Conservation (phyloP, 1,140 invertebrate genomes). For the Orchestia grillus region DNA sequence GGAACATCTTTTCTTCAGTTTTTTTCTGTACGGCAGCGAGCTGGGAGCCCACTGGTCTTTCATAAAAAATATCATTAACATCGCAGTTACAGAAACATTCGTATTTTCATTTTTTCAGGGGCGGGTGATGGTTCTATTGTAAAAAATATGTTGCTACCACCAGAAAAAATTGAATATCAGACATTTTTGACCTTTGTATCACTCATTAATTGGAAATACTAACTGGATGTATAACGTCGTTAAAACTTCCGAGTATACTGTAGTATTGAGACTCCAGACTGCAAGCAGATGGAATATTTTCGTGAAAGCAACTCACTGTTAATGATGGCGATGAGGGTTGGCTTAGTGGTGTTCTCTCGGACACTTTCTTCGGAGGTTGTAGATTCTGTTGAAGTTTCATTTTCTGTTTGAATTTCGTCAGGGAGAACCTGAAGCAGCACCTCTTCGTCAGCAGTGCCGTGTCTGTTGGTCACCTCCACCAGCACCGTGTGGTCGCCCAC, state of each 20-base stretch:
- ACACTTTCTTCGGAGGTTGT: neutral
- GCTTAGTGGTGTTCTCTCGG: neutral
- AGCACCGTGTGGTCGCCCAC: conserved; percentile 26
- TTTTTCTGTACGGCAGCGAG: neutral
- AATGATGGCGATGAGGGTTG: conserved; percentile 14
- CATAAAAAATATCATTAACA: neutral
- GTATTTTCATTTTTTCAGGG: neutral
- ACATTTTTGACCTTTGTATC: neutral
- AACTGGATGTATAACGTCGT: neutral
- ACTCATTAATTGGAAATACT: neutral
- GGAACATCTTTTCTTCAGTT: neutral
- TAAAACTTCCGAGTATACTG: neutral
- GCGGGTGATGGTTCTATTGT: neutral
- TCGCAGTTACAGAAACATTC: neutral
- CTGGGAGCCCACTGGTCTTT: neutral
- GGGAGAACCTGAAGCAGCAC: neutral
- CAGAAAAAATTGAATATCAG: neutral
- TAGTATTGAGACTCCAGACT: neutral
- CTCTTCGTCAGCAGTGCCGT: conserved; percentile 18
- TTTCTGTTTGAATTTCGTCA: neutral
- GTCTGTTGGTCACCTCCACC: conserved; percentile 40
- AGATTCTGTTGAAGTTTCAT: neutral
- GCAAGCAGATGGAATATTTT: neutral
- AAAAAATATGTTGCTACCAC: neutral
- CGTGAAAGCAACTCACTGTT: neutral